A percentile compares a stretch with the other conserved stretches of the same genome.
Evolutionary conservation across 1,140 invertebrate genomes (phyloP).

Genomic region (Himalopsyche phryganea): DNA sequence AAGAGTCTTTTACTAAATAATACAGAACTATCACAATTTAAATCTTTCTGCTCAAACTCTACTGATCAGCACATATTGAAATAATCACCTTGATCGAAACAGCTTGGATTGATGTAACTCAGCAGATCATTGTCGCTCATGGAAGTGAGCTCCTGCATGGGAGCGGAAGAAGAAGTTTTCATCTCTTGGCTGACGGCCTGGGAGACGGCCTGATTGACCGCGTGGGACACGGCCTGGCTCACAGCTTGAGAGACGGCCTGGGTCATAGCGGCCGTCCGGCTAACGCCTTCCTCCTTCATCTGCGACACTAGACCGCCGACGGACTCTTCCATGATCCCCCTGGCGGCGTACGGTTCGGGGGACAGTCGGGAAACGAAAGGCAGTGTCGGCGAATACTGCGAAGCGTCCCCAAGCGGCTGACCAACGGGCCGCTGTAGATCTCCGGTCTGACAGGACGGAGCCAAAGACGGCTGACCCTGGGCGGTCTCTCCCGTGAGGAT

Average conservation of each 20-base stretch:
- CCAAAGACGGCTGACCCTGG: constrained; percentile 27
- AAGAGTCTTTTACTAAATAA: too few species aligned
- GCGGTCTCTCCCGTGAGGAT: constrained; percentile 46
- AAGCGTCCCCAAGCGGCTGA: constrained; percentile 48
- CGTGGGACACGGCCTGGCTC: constrained; percentile 57
- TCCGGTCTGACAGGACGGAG: constrained; percentile 44
- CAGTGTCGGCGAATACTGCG: constrained; percentile 37
- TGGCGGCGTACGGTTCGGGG: constrained; percentile 33
- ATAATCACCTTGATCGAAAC: constrained; percentile 72
- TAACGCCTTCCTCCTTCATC: constrained; percentile 36
- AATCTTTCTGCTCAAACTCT: too few species aligned
- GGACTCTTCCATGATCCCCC: constrained; percentile 15
- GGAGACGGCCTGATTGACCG: constrained; percentile 57
- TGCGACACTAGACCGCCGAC: constrained; percentile 21
- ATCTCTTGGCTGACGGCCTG: constrained; percentile 61
- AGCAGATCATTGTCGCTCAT: constrained; percentile 82
- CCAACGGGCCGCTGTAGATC: constrained; percentile 34
- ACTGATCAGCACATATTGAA: too few species aligned
- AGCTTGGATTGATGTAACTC: constrained; percentile 81
- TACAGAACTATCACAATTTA: too few species aligned
- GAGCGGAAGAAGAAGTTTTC: constrained; percentile 51
- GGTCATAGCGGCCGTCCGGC: constrained; percentile 51
- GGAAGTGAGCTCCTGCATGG: constrained; percentile 66
- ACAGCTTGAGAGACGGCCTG: constrained; percentile 58
- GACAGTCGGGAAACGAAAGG: constrained; percentile 45